Evolutionary conservation across 2,113 vertebrate genomes (phyloP), one percentile per base, ranked within the genome.

Genomic region (Laticauda laticaudata): DNA sequence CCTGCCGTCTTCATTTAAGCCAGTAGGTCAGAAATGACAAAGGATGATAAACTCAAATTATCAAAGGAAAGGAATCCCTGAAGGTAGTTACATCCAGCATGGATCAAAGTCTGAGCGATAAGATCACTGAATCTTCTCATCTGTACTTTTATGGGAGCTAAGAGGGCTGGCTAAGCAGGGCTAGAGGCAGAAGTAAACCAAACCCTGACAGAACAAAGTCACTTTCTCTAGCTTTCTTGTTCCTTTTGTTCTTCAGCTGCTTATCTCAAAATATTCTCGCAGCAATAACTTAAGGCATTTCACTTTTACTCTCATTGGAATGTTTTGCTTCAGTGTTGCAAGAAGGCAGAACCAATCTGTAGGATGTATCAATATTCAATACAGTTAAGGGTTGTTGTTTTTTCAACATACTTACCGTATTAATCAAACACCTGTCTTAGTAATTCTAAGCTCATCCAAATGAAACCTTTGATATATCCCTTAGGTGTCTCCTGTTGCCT

Each of bases 81-180:
- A 93, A 93, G 92, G 89, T 93, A 87, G 56, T 39, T 86, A 53
- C 87, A 90, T 85, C 87, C 75, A 1, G 75, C 23, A 2, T 43
- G 75, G 92, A 90, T 93, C 88, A 93, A 86, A 90, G 75, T 43
- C 88, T 26, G 89, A 61, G 29, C 86, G 92, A 90, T 90, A 90
- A 93, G 81, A 93, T 93, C 92, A 43, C 61, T 24, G 48, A 56
- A 85, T 45, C 64, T 85, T 81, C 87, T 89, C 64, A 48, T 85
- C 61, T 53, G 43, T 29, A 53, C 21, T 93, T 93, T 90, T 93
- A 90, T 90, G 92, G 88, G 55, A 53, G 21, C 6, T 90, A 39
- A 81, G 92, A 53, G 39, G 75, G 88, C 92, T 86, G 69, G 20
- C 29, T 90, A 53, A 45, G 43, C 45, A 59, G 54, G 54, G 24